Evolutionary conservation across 2,113 vertebrate genomes (phyloP), one percentile per base, ranked within the genome.

Genomic region (Montifringilla adamsi): DNA sequence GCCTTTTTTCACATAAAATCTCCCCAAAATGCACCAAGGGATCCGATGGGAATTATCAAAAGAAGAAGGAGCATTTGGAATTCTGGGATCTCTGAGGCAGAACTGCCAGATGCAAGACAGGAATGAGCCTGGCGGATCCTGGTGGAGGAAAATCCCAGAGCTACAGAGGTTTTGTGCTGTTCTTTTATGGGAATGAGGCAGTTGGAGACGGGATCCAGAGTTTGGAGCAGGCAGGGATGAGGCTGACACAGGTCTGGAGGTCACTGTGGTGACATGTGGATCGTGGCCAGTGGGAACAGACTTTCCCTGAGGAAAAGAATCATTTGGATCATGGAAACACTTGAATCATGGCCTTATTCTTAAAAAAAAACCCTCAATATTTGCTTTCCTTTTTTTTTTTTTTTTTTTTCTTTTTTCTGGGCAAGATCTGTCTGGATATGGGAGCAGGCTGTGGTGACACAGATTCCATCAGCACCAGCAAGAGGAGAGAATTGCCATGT

Each of bases 51-150:
- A 78, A 56, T 6, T 1, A 27, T 1, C 49, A 15, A 55, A 66
- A 39, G 33, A 80, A 62, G n/a, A 11, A 59, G 33, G 1, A 53
- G 8, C 19, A 28, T 1, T 1, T 1, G 37, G n/a, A n/a, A 37
- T 66, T 56, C 15, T 1, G 5, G 35, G 10, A 37, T 55, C 31
- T 63, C 35, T 1, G 11, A 22, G 67, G 58, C 10, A 60, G 46
- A 66, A 79, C 19, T 1, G 9, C 3, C 10, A 18, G 39, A 11
- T 7, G 18, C 15, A 21, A 46, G 44, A 13, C 11, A 49, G 72
- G 43, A 56, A 33, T 0, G 33, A 79, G 15, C 33, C 66, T 21
- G 30, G 27, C 35, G 43, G 56, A 3, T 46, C 22, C 43, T 22
- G 27, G 14, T 4, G 43, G 20, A 46, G 26, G 37, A 9, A 84